These are phyloP conservation scores for Nemotelus nigrinus DNA, from an alignment of 2,888 invertebrate species.

Conservation along the genomic window DNA sequence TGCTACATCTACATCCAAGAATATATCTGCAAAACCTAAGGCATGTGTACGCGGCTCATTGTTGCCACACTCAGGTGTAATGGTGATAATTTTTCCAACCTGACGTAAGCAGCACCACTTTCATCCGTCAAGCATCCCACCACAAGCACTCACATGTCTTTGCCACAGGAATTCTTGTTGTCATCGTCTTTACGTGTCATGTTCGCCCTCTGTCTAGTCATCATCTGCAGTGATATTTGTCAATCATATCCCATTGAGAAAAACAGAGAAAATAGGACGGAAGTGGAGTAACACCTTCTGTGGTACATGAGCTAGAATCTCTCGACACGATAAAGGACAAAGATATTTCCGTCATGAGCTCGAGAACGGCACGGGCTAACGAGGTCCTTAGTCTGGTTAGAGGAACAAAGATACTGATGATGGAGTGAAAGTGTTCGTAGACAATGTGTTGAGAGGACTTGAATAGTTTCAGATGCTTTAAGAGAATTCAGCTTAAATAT, in stretches of 20 bases:
- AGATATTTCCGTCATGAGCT: not conserved
- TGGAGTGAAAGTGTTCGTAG: too few species aligned
- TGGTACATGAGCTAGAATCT: not conserved
- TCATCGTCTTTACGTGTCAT: not conserved
- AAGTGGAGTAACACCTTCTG: slow-evolving; percentile 9
- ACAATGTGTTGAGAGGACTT: too few species aligned
- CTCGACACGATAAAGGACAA: slow-evolving; percentile 1
- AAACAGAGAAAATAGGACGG: not conserved
- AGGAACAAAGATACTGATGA: too few species aligned
- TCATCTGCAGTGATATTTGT: slow-evolving; percentile 24
- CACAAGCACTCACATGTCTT: not conserved
- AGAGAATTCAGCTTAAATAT: too few species aligned
- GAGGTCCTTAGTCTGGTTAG: not conserved
- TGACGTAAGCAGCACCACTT: too few species aligned
- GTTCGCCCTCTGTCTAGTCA: not conserved
- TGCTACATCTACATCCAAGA: too few species aligned
- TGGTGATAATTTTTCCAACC: too few species aligned
- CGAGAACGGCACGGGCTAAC: not conserved
- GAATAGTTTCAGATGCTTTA: too few species aligned
- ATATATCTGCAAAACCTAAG: too few species aligned
- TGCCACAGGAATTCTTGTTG: not conserved
- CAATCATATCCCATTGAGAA: slow-evolving; percentile 9
- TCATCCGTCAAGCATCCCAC: too few species aligned
- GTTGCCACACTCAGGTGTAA: too few species aligned
- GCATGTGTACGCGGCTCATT: too few species aligned